phyloP scores from a whole-genome alignment of 2,113 vertebrate genomes.

The Cacatua alba region DNA sequence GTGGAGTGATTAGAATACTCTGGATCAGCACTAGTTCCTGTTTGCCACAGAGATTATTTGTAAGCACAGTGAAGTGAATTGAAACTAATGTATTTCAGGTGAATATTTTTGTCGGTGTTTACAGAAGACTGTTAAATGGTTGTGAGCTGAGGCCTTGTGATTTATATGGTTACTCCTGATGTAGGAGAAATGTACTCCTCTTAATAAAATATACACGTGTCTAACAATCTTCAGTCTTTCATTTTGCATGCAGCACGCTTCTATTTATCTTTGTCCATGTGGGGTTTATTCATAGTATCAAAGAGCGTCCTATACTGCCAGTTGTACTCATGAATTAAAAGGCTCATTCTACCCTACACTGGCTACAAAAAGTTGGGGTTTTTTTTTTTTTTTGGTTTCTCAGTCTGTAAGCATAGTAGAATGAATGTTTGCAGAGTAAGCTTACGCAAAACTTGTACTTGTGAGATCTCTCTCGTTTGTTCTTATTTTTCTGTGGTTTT shows the following conservation, averaged over 20 bases:
- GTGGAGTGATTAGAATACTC: conserved; percentile 15
- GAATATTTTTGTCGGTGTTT: conserved; percentile 49
- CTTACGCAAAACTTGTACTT: neutral
- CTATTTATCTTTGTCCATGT: conserved; percentile 2
- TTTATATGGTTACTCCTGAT: conserved; percentile 24
- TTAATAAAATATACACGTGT: conserved; percentile 41
- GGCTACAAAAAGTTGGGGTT: neutral
- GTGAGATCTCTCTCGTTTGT: neutral
- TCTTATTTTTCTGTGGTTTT: neutral
- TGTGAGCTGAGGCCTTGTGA: neutral
- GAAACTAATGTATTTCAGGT: conserved; percentile 38
- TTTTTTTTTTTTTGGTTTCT: neutral
- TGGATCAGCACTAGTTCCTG: conserved; percentile 22
- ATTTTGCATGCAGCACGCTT: conserved; percentile 21
- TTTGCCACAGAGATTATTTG: conserved; percentile 34
- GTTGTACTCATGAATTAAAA: neutral
- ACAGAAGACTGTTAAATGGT: conserved; percentile 22
- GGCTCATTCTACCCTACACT: neutral
- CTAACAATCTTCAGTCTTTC: conserved; percentile 5
- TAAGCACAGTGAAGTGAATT: conserved; percentile 13
- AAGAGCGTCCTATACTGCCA: neutral
- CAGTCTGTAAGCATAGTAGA: neutral
- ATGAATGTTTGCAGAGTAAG: neutral
- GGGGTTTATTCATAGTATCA: conserved; percentile 19
- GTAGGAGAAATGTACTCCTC: conserved; percentile 7